Conservation (phyloP, 2,888 invertebrate species). For the Adineta ricciae region DNA sequence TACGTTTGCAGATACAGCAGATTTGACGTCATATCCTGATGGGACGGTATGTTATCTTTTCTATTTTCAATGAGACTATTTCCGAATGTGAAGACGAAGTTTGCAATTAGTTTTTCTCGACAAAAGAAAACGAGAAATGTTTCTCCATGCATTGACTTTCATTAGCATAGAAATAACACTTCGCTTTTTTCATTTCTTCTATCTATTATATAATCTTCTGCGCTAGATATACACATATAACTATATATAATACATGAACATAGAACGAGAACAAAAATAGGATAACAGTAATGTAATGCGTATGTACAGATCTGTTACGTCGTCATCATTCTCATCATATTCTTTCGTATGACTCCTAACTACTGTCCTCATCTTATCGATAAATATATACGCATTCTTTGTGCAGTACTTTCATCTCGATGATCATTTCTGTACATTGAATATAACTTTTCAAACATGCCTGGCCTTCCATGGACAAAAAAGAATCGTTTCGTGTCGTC, state of each 20-base stretch:
- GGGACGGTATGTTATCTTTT: neutral
- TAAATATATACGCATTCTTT: neutral
- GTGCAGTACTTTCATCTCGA: neutral
- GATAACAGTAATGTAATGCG: neutral
- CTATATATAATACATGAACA: neutral
- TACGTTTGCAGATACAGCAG: neutral
- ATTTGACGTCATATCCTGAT: neutral
- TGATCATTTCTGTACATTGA: neutral
- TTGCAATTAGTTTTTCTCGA: neutral
- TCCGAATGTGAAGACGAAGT: neutral
- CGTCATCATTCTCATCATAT: neutral
- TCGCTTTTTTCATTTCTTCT: neutral
- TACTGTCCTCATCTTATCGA: neutral
- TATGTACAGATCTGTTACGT: neutral
- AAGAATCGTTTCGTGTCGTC: neutral
- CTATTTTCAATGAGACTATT: neutral
- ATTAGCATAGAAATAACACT: neutral
- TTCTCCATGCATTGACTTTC: neutral
- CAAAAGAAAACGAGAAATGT: neutral
- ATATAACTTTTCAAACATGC: neutral
- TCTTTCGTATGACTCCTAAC: neutral
- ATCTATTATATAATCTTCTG: neutral
- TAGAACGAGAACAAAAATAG: neutral
- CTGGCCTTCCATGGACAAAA: neutral
- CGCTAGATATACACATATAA: neutral